Evolutionary conservation across 2,113 vertebrate species (phyloP), one percentile per base, ranked within the genome.

Genomic region (Hystrix cristata): DNA sequence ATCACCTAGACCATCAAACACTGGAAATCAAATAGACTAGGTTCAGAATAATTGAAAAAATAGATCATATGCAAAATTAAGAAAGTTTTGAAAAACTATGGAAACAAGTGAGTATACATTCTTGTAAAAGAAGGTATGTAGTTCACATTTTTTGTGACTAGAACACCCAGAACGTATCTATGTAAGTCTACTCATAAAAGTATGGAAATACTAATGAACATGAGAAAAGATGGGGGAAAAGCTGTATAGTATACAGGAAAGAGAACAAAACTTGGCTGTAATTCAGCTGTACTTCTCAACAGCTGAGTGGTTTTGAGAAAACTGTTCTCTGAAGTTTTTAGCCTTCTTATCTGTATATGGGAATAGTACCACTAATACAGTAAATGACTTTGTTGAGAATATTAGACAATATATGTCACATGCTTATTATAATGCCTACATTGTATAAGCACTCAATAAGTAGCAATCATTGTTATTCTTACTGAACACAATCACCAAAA

Each of bases 1-100:
- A 98, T 99, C 99, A 90, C 99, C 99, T 99, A 99, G 99, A 97
- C 99, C 99, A 98, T 98, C 99, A 98, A 99, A 99, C 98, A 99
- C 99, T 99, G 96, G 69, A 98, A 98, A 93, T 81, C 81, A 98
- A 98, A 98, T 6, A 95, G 91, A 97, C 2, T 21, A 94, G 34
- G 57, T 90, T 98, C 90, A 98, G 97, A 93, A 90, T 67, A 84
- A 62, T 16, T 51, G 82, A 89, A 79, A 96, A 57, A 74, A 67
- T 3, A 13, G 25, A 10, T 25, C 48, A 82, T 69, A 92, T 82
- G 69, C 60, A 91, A 96, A 83, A 74, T 65, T 57, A 87, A 91
- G 51, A 92, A 46, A 55, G 72, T 94, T 93, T 59, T 81, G 80
- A 85, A 92, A 95, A 92, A 96, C 72, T 72, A 97, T 91, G 79